phyloP scores from a whole-genome alignment of 1,140 invertebrate genomes.

The Drosophila jambulina region DNA sequence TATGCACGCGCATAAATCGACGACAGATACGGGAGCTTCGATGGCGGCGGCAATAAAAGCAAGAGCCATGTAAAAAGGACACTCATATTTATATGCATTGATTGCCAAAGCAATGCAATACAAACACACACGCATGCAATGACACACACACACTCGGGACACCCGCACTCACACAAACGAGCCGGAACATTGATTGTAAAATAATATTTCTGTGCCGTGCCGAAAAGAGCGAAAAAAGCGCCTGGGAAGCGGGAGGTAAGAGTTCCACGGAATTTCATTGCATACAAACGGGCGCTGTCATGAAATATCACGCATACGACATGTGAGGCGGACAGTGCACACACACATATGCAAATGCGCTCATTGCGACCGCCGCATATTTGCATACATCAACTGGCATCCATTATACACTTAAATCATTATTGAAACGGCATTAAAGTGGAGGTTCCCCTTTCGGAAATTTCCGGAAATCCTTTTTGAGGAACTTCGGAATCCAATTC shows the following conservation, averaged over 20 bases:
- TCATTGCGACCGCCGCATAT: conserved; percentile 32
- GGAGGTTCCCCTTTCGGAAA: conserved; percentile 83
- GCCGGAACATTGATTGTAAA: conserved; percentile 73
- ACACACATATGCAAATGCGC: conserved; percentile 39
- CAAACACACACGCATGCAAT: conserved; percentile 38
- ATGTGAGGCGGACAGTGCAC: conserved; percentile 18
- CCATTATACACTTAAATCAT: conserved; percentile 38
- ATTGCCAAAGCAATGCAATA: conserved; percentile 79
- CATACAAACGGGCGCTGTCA: conserved; percentile 48
- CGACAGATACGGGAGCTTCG: conserved; percentile 60
- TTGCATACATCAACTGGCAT: conserved; percentile 39
- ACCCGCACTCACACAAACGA: conserved; percentile 18
- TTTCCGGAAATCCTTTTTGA: conserved; percentile 96
- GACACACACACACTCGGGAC: background rate
- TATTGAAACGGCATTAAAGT: conserved; percentile 30
- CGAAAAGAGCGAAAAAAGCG: conserved; percentile 19
- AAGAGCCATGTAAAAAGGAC: conserved; percentile 79
- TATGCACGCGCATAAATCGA: conserved; percentile 82
- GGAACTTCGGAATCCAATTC: conserved; percentile 86
- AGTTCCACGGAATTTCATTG: conserved; percentile 43
- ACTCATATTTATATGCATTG: conserved; percentile 82
- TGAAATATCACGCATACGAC: conserved; percentile 65
- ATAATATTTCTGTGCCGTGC: conserved; percentile 67
- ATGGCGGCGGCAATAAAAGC: conserved; percentile 71
- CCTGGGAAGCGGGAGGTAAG: background rate